Evolutionary conservation across 2,888 invertebrate species (phyloP).

Genomic region (Pyrrhia umbra): DNA sequence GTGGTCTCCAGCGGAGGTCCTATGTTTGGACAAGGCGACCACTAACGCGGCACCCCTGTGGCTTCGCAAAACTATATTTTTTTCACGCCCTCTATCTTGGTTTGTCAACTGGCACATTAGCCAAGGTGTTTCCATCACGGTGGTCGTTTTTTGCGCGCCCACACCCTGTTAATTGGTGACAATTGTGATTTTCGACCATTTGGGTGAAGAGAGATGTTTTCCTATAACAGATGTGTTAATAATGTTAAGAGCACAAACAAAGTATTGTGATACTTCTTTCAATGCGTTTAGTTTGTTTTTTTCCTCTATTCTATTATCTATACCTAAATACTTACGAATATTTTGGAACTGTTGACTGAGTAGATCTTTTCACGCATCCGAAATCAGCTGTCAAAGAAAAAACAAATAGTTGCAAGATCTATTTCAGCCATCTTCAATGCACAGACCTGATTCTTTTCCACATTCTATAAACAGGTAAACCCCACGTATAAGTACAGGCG

Average conservation of each 20-base stretch:
- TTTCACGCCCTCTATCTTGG: conserved; percentile 77
- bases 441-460: not conserved
- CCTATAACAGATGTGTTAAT: conserved; percentile 81
- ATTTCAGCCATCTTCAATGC: not conserved
- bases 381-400: conserved; percentile 6
- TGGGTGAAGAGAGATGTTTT: conserved; percentile 87
- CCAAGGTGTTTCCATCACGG: conserved; percentile 86
- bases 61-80: conserved; percentile 78
- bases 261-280: conserved; percentile 23
- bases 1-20: conserved; percentile 78
- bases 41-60: conserved; percentile 81
- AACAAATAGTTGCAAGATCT: conserved; percentile 2
- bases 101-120: conserved; percentile 88
- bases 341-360: conserved; percentile 27
- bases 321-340: not conserved
- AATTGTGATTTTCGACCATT: conserved; percentile 85
- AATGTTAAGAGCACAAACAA: conserved; percentile 55
- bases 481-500: conserved; percentile 15
- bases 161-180: conserved; percentile 87
- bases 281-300: conserved; percentile 16
- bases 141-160: conserved; percentile 83
- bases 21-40: conserved; percentile 83
- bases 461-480: conserved; percentile 13
- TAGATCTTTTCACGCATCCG: conserved; percentile 21
- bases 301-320: not conserved